Evolutionary conservation across 2,888 invertebrate genomes (phyloP).

Genomic region (Argyra leucocephala): DNA sequence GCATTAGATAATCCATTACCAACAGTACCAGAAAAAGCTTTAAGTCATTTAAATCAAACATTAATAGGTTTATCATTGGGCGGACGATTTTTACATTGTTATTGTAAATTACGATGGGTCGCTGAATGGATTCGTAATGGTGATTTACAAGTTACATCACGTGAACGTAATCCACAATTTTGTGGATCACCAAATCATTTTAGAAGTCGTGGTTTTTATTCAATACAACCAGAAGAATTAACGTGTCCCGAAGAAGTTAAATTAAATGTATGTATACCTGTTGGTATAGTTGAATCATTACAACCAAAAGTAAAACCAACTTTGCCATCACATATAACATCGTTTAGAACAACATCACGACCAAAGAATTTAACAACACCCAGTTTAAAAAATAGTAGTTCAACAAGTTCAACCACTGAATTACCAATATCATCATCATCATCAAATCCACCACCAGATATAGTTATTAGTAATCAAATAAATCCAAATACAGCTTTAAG

Average conservation of each 20-base stretch:
- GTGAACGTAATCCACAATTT: slow-evolving; percentile 86
- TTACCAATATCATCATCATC: too few relatives aligned
- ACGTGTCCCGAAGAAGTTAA: slow-evolving; percentile 51
- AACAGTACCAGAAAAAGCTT: slow-evolving; percentile 70
- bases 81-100: slow-evolving; percentile 78
- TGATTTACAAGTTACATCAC: slow-evolving; percentile 79
- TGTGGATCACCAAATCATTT: slow-evolving; percentile 75
- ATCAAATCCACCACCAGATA: slow-evolving; percentile 8
- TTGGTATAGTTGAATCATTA: slow-evolving; percentile 41
- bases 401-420: slow-evolving; percentile 31
- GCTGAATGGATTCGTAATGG: slow-evolving; percentile 80
- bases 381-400: slow-evolving; percentile 26
- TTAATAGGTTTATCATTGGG: slow-evolving; percentile 78
- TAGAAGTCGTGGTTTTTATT: slow-evolving; percentile 75
- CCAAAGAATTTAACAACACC: slow-evolving; percentile 20
- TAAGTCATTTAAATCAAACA: slow-evolving; percentile 69
- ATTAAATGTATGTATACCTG: slow-evolving; percentile 39
- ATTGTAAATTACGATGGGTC: slow-evolving; percentile 80
- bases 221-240: slow-evolving; percentile 69
- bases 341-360: slow-evolving; percentile 29
- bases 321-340: slow-evolving; percentile 33
- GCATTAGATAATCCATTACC: slow-evolving; percentile 83
- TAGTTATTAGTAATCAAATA: slow-evolving; percentile 9
- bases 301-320: slow-evolving; percentile 39
- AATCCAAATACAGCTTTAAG: too few relatives aligned